These are phyloP conservation scores for Microtus oregoni DNA, from an alignment of 2,113 vertebrate species.

Conservation along the genomic window DNA sequence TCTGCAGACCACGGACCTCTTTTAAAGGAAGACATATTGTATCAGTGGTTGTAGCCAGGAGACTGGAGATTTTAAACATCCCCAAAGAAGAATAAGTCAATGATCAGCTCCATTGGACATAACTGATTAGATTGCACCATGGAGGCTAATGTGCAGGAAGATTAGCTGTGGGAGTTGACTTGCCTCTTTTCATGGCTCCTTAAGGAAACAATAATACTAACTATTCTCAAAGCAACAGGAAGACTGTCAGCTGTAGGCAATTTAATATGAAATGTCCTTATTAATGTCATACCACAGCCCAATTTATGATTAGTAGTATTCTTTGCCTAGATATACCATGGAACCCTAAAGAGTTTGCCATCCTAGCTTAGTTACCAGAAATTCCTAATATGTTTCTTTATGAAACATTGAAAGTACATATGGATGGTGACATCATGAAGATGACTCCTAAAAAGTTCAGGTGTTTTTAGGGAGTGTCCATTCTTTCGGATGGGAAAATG, in stretches of 20 bases:
- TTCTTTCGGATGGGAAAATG: not conserved
- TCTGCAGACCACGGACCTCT: not conserved
- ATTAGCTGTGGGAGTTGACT: slow-evolving; percentile 61
- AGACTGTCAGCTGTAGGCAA: not conserved
- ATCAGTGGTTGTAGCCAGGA: slow-evolving; percentile 13
- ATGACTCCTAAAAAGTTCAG: not conserved
- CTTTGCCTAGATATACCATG: not conserved
- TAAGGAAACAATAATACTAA: slow-evolving; percentile 58
- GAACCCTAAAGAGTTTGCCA: not conserved
- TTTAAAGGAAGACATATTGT: slow-evolving; percentile 38
- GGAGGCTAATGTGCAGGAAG: slow-evolving; percentile 37
- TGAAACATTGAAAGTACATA: not conserved
- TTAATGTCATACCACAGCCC: not conserved
- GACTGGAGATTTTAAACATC: slow-evolving; percentile 1
- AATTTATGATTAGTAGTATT: not conserved
- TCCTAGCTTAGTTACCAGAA: not conserved
- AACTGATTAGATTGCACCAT: slow-evolving; percentile 53
- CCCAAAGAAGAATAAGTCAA: slow-evolving; percentile 57
- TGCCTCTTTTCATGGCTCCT: slow-evolving; percentile 44
- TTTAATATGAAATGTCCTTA: slow-evolving; percentile 15
- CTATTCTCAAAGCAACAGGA: slow-evolving; percentile 24
- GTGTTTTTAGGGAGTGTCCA: not conserved
- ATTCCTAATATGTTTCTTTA: not conserved
- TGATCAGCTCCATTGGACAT: slow-evolving; percentile 33
- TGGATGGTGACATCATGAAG: not conserved